These are phyloP conservation scores for Nibea albiflora DNA, from an alignment of 2,113 vertebrate species.

Conservation along the genomic window DNA sequence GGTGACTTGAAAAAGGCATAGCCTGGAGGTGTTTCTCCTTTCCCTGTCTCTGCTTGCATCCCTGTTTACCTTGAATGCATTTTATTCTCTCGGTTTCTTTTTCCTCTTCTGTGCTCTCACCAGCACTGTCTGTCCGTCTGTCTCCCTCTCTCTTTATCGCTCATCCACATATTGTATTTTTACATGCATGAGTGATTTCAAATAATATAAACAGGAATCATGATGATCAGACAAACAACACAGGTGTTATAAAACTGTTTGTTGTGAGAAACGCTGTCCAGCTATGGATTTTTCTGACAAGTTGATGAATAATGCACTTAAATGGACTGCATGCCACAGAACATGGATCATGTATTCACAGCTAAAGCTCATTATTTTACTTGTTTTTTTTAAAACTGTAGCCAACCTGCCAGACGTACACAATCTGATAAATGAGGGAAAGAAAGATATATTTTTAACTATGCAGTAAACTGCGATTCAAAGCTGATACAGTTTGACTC, in stretches of 20 bases:
- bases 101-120: background rate
- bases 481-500: background rate
- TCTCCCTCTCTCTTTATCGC: slow-evolving; percentile 22
- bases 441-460: background rate
- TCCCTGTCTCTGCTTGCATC: slow-evolving; percentile 16
- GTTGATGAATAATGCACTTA: slow-evolving; percentile 68
- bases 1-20: slow-evolving; percentile 40
- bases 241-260: slow-evolving; percentile 49
- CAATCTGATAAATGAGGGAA: background rate
- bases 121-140: slow-evolving; percentile 1
- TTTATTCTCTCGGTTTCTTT: background rate
- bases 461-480: background rate
- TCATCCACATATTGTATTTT: slow-evolving; percentile 19
- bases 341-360: slow-evolving; percentile 62
- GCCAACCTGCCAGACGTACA: background rate
- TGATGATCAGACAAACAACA: slow-evolving; percentile 34
- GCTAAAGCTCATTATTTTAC: slow-evolving; percentile 41
- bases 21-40: slow-evolving; percentile 35
- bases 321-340: slow-evolving; percentile 45
- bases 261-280: slow-evolving; percentile 19
- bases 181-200: slow-evolving; percentile 12
- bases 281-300: slow-evolving; percentile 61
- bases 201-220: slow-evolving; percentile 41
- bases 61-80: slow-evolving; percentile 33
- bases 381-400: background rate